These are phyloP conservation scores for Penaeus japonicus DNA, from an alignment of 1,140 invertebrate genomes.

Conservation along the genomic window DNA sequence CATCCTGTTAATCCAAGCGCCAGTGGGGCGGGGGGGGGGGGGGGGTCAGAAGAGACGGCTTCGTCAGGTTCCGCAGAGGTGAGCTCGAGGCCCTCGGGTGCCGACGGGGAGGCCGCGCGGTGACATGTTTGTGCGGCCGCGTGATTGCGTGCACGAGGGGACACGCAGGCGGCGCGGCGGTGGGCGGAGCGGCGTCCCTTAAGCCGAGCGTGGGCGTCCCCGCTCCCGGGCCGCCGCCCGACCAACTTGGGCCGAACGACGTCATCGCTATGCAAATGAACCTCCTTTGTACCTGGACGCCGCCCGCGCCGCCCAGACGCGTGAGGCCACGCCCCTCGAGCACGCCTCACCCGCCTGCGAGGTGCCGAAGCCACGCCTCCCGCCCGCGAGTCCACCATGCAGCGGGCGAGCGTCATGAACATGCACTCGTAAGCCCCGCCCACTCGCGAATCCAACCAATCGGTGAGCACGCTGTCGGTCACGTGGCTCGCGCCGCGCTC, in stretches of 20 bases:
- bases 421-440: slow-evolving; percentile 21
- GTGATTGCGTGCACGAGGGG: too few species aligned
- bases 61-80: too few species aligned
- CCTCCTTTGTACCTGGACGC: background rate
- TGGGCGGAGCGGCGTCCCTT: too few species aligned
- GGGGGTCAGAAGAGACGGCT: too few species aligned
- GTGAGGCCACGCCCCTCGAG: background rate
- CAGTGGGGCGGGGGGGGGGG: too few species aligned
- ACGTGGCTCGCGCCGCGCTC: slow-evolving; percentile 27
- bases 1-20: too few species aligned
- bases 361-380: background rate
- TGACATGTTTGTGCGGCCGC: too few species aligned
- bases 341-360: background rate
- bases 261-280: slow-evolving; percentile 36
- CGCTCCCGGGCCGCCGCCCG: background rate
- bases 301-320: background rate
- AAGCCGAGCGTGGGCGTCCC: background rate
- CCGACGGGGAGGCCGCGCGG: too few species aligned
- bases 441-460: background rate
- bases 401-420: background rate
- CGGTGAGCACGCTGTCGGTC: background rate
- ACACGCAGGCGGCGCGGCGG: too few species aligned
- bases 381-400: background rate
- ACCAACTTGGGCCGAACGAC: background rate
- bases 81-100: too few species aligned